Base-by-base conservation (phyloP, 2,888 invertebrate genomes). In the Andrena praecox region DNA sequence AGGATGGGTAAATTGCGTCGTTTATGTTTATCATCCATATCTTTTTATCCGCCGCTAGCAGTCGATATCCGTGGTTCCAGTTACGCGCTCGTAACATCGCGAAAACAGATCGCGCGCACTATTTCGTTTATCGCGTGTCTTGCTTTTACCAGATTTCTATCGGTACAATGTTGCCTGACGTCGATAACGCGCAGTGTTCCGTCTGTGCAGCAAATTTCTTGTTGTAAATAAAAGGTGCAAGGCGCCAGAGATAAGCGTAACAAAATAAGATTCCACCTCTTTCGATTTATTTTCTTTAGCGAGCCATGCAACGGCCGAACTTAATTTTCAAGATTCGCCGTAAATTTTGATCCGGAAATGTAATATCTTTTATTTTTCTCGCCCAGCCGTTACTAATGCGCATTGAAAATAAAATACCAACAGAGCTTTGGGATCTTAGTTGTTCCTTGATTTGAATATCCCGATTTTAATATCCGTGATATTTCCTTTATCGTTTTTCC, bases 1-100 rank as follows among this genome's bases (percentile, higher is more conserved):
- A 54, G 90, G 93, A 69, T 93, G 92, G 93, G 93, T 93, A 89
- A 89, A 79, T 85, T 78, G 35, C 75, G 66, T 2, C 54, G 48
- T 72, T 75, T 66, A 24, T 59, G 35, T 75, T 69, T 78, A 56
- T 69, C 50, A 33, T 33, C 8, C 52, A 66, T 66, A 72, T 77
- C 31, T 27, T 64, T 16, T 29, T 1, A 7, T 33, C 2, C 67
- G 8, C 6, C 29, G n/a, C 33, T 56, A 54, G 56, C 42, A 35
- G 6, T n/a, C 16, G n/a, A 33, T 20, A 35, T 33, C 2, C 20
- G 24, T 42, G 48, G 4, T 8, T 35, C n/a, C 4, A 62, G 35
- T 42, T 66, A 12, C 24, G n/a, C 8, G 4, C 24, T 16, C 54
- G 56, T 56, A 67, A 5, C 6, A 12, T 29, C 56, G 24, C 42